Percentiles rank a stretch among this genome's conserved stretches.
Conservation (phyloP, 2,113 vertebrate species). For the Hemiscyllium ocellatum region DNA sequence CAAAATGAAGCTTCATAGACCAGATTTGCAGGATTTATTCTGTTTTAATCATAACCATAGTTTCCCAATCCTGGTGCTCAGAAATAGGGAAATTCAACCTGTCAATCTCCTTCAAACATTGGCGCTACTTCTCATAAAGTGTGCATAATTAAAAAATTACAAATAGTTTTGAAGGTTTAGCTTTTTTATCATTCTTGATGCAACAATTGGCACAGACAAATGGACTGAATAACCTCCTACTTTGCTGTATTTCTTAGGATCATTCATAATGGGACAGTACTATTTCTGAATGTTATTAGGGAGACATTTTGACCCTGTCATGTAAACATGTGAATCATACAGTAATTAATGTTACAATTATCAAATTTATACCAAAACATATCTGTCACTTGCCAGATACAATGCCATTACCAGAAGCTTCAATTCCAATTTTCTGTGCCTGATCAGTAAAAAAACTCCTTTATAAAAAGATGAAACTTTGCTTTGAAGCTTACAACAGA, state of each 20-base stretch:
- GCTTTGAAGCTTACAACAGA: background rate
- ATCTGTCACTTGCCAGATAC: background rate
- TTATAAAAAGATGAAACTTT: background rate
- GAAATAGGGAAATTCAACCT: background rate
- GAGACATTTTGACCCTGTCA: background rate
- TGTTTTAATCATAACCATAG: background rate
- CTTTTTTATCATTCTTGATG: background rate
- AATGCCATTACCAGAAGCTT: background rate
- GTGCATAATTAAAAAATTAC: background rate
- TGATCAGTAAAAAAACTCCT: too few relatives aligned
- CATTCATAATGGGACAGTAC: background rate
- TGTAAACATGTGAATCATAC: background rate
- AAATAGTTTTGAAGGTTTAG: background rate
- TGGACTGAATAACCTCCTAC: background rate
- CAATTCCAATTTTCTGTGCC: background rate
- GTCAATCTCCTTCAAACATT: background rate
- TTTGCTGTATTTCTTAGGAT: background rate
- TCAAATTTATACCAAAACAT: background rate
- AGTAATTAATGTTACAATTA: background rate
- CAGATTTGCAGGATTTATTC: background rate
- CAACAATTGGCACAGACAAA: background rate
- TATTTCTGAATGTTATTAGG: background rate
- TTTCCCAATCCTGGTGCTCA: background rate
- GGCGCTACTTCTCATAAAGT: too few relatives aligned
- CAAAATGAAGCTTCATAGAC: background rate